Evolutionary conservation across 2,888 invertebrate species (phyloP).

Genomic region (Coelogynopora nodosa): DNA sequence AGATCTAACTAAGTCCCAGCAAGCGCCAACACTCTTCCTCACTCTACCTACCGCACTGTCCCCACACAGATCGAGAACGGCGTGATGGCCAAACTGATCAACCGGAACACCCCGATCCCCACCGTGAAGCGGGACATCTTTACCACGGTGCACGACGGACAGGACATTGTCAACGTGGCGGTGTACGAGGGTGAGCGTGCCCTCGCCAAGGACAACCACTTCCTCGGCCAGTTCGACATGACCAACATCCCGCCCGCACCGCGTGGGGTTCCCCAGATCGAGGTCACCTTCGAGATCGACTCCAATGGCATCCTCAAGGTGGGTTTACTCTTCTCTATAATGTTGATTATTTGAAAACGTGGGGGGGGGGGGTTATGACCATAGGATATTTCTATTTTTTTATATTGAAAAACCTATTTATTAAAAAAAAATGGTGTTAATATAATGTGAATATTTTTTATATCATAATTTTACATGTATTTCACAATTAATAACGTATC

Average conservation of each 20-base stretch:
- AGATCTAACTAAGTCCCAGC: no score
- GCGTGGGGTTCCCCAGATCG: constrained; percentile 63
- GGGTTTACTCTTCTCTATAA: no score
- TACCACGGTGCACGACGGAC: constrained; percentile 97
- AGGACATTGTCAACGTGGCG: constrained; percentile 96
- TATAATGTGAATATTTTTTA: no score
- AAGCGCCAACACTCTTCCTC: no score
- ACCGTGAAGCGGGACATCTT: constrained; percentile 99
- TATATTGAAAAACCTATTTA: no score
- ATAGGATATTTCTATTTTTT: no score
- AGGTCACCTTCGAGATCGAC: constrained; percentile 50
- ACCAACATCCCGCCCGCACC: constrained; percentile 80
- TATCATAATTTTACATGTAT: no score
- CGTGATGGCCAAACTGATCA: constrained; percentile 97
- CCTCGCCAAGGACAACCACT: constrained; percentile 99
- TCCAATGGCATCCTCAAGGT: constrained; percentile 65
- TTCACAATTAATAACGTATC: no score
- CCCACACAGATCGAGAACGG: constrained; percentile 92
- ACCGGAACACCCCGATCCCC: constrained; percentile 94
- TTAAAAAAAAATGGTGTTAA: no score
- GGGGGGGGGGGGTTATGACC: no score
- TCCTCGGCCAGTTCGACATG: constrained; percentile 93
- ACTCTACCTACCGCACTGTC: no score
- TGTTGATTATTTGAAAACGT: no score
- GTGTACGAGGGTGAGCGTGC: constrained; percentile 95